These are phyloP conservation scores for Ormyrus thymus DNA, from an alignment of 2,888 invertebrate genomes.

Conservation along the genomic window DNA sequence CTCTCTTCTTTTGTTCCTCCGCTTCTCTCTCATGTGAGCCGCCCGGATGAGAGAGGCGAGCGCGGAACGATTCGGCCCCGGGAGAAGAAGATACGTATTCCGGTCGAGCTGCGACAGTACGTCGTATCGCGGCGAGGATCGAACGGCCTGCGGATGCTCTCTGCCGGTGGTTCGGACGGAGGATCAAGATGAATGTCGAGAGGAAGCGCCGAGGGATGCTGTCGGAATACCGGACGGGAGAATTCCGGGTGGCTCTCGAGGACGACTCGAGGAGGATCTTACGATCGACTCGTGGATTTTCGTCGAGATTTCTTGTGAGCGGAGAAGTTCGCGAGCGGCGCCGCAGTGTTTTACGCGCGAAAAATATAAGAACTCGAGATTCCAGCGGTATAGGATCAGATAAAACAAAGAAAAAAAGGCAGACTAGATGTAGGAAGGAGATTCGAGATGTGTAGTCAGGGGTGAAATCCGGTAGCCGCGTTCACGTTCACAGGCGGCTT, in stretches of 20 bases:
- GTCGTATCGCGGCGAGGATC: conserved; percentile 70
- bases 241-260: no score
- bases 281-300: no score
- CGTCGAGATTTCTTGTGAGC: no score
- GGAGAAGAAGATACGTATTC: conserved; percentile 62
- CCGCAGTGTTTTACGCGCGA: no score
- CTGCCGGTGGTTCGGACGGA: neutral
- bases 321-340: no score
- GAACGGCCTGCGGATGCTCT: conserved; percentile 60
- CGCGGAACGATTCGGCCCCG: neutral
- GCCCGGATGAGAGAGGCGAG: neutral
- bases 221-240: no score
- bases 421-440: conserved; percentile 56
- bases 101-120: conserved; percentile 69
- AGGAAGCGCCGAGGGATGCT: neutral
- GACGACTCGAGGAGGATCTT: no score
- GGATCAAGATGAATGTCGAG: conserved; percentile 1
- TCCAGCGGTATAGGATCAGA: no score
- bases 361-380: no score
- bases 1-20: conserved; percentile 7
- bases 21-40: conserved; percentile 43
- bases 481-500: conserved; percentile 69
- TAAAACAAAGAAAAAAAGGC: conserved; percentile 27
- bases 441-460: conserved; percentile 69
- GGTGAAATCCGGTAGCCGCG: conserved; percentile 74